Evolutionary conservation across 2,797 vertebrate genomes (phyloP).

Genomic region (Melanotaenia parkinsoni): DNA sequence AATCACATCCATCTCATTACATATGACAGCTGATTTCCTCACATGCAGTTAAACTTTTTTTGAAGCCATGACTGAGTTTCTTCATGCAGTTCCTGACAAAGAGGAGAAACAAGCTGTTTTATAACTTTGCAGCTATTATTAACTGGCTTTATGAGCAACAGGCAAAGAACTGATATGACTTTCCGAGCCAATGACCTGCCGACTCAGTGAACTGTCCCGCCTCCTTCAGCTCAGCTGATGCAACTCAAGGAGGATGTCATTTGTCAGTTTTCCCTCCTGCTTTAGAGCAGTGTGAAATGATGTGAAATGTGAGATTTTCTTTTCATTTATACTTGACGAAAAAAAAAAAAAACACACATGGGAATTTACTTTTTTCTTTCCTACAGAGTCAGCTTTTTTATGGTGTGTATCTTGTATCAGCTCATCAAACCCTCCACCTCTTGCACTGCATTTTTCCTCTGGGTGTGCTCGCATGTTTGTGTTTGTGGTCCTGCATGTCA

Average conservation of each 20-base stretch:
- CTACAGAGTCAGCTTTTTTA: not conserved
- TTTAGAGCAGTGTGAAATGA: not conserved
- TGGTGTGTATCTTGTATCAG: constrained; percentile 4
- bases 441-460: constrained; percentile 7
- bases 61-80: constrained; percentile 2
- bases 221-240: constrained; percentile 70
- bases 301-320: not conserved
- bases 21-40: not conserved
- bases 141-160: constrained; percentile 29
- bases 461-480: constrained; percentile 31
- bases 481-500: constrained; percentile 17
- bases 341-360: constrained; percentile 5
- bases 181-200: constrained; percentile 27
- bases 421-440: constrained; percentile 16
- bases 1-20: not conserved
- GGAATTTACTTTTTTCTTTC: not conserved
- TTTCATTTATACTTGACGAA: not conserved
- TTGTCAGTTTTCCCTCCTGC: constrained; percentile 16
- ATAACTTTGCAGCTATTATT: constrained; percentile 42
- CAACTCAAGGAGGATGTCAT: constrained; percentile 70
- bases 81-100: not conserved
- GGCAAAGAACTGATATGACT: not conserved
- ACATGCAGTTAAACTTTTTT: not conserved
- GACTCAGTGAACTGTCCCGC: constrained; percentile 31
- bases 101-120: constrained; percentile 31